Conservation (phyloP, 2,113 vertebrate genomes). For the Eubucco bourcierii region DNA sequence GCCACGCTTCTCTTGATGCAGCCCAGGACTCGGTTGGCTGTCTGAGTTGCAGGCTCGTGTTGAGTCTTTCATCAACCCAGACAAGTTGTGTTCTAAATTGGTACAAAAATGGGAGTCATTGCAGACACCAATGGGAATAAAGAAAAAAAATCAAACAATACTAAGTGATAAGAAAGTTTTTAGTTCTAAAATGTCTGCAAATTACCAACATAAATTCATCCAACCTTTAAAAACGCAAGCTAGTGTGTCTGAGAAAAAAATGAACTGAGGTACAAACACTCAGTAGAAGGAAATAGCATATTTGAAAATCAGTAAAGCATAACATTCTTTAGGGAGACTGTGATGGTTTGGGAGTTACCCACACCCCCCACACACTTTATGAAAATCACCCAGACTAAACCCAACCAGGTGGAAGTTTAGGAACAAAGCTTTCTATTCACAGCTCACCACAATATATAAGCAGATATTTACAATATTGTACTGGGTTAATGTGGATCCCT, state of each 20-base stretch:
- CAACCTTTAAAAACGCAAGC: not conserved
- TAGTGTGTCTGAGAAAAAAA: slow-evolving; percentile 14
- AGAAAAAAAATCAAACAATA: not conserved
- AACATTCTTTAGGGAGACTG: not conserved
- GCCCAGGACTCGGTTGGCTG: too few species aligned
- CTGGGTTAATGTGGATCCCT: too few species aligned
- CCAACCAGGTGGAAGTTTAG: too few species aligned
- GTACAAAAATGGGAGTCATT: not conserved
- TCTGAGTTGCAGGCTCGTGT: too few species aligned
- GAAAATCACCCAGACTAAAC: too few species aligned
- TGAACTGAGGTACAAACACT: not conserved
- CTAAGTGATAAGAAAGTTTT: not conserved
- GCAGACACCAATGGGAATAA: not conserved
- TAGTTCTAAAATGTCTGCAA: not conserved
- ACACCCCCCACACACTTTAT: too few species aligned
- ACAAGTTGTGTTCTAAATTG: not conserved
- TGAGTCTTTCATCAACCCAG: too few species aligned
- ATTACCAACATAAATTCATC: not conserved
- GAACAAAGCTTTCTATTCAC: too few species aligned
- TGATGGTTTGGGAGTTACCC: too few species aligned
- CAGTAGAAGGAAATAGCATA: not conserved
- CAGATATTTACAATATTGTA: too few species aligned
- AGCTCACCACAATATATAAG: too few species aligned
- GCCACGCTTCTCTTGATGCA: too few species aligned
- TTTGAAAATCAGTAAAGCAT: not conserved